Conservation (phyloP, 2,113 vertebrate genomes). For the Vanacampus margaritifer region DNA sequence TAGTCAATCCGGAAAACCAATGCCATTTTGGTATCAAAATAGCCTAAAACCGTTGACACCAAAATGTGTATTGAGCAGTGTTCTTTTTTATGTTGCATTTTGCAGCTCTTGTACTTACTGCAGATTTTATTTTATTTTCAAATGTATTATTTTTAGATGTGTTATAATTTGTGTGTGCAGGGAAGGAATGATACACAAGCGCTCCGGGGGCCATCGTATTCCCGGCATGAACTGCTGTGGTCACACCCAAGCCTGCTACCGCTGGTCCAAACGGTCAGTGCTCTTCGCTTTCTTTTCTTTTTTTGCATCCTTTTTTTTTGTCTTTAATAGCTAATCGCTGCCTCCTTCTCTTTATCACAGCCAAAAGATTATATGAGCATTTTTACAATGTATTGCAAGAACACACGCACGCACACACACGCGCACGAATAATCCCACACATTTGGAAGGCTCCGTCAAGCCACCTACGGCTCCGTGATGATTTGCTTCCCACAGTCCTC, state of each 20-base stretch:
- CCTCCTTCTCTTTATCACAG: conserved; percentile 16
- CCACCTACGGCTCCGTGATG: conserved; percentile 53
- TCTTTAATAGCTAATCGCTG: not conserved
- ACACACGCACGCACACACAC: not conserved
- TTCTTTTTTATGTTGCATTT: no score
- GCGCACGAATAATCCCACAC: conserved; percentile 46
- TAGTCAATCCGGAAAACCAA: no score
- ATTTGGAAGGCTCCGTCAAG: conserved; percentile 21
- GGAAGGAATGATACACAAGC: conserved; percentile 93
- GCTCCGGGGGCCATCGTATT: conserved; percentile 93
- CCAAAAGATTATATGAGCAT: conserved; percentile 44
- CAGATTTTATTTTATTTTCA: no score
- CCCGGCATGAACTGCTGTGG: conserved; percentile 95
- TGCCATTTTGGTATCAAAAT: no score
- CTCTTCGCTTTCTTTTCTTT: not conserved
- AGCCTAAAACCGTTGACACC: no score
- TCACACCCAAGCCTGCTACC: conserved; percentile 86
- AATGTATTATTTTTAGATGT: no score
- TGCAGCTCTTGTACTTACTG: no score
- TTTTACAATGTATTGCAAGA: conserved; percentile 25
- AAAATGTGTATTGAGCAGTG: no score
- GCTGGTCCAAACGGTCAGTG: conserved; percentile 94
- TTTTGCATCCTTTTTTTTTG: not conserved
- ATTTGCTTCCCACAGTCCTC: conserved; percentile 46
- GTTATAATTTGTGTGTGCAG: conserved; percentile 75